phyloP scores from a whole-genome alignment of 53 echinoderm and acorn worm genomes.

The Antedon mediterranea region DNA sequence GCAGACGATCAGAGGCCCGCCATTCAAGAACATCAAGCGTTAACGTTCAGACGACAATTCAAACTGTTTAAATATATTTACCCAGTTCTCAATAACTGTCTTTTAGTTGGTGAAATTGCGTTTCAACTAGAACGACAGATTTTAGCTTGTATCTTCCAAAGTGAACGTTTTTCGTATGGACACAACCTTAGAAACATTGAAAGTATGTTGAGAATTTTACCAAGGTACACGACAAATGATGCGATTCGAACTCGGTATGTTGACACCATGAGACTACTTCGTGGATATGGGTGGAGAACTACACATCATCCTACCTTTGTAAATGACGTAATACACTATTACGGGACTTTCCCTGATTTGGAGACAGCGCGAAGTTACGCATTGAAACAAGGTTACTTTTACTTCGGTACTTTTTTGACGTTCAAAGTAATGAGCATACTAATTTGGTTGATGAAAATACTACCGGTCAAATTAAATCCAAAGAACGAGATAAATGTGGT shows the following conservation, averaged over 20 bases:
- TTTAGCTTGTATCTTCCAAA: constrained; percentile 52
- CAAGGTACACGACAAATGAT: neutral
- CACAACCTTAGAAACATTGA: constrained; percentile 48
- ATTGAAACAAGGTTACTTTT: constrained; percentile 22
- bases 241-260: constrained; percentile 17
- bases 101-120: constrained; percentile 54
- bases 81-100: neutral
- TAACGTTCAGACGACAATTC: neutral
- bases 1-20: neutral
- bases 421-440: too few relatives aligned
- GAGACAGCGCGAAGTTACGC: constrained; percentile 18
- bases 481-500: too few relatives aligned
- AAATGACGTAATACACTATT: constrained; percentile 10
- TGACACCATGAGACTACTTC: constrained; percentile 14
- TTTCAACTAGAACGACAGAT: constrained; percentile 72
- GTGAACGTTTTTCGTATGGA: constrained; percentile 14
- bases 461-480: too few relatives aligned
- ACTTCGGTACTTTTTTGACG: too few relatives aligned
- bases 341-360: constrained; percentile 23
- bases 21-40: neutral
- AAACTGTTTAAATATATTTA: neutral
- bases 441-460: too few relatives aligned
- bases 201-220: constrained; percentile 30
- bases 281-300: constrained; percentile 29
- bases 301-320: constrained; percentile 26